Conservation (phyloP, 1,140 invertebrate genomes). For the Zaprionus tsacasi region DNA sequence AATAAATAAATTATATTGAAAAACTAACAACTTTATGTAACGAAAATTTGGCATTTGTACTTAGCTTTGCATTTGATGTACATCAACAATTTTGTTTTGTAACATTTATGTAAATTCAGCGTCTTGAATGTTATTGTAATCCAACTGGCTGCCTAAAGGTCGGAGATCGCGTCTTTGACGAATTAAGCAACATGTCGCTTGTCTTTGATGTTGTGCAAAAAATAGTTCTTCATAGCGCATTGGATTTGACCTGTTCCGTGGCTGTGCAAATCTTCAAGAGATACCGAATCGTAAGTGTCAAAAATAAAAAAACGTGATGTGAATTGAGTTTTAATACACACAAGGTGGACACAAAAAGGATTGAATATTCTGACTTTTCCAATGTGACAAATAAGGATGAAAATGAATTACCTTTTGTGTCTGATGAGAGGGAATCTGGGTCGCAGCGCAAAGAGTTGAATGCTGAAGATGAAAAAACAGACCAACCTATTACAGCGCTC, state of each 20-base stretch:
- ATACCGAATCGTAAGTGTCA: conserved; percentile 36
- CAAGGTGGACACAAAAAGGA: conserved; percentile 8
- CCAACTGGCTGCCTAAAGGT: conserved; percentile 19
- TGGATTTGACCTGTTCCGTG: conserved; percentile 43
- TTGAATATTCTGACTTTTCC: neutral
- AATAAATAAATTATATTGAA: too few relatives aligned
- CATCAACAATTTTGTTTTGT: neutral
- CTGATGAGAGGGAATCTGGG: neutral
- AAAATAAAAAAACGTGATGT: neutral
- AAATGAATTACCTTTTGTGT: neutral
- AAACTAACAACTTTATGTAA: neutral
- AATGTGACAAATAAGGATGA: neutral
- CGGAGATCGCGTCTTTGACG: neutral
- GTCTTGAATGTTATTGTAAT: conserved; percentile 12
- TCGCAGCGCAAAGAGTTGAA: neutral
- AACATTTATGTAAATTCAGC: conserved; percentile 1
- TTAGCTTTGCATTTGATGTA: neutral
- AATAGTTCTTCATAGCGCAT: conserved; percentile 53
- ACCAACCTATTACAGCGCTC: neutral
- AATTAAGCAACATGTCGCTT: conserved; percentile 51
- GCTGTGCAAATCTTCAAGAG: conserved; percentile 23
- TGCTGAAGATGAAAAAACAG: neutral
- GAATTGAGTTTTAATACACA: neutral
- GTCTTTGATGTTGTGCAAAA: conserved; percentile 60
- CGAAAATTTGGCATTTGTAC: neutral